These are phyloP conservation scores for Magallana angulata DNA, from an alignment of 1,140 invertebrate genomes.

Conservation along the genomic window DNA sequence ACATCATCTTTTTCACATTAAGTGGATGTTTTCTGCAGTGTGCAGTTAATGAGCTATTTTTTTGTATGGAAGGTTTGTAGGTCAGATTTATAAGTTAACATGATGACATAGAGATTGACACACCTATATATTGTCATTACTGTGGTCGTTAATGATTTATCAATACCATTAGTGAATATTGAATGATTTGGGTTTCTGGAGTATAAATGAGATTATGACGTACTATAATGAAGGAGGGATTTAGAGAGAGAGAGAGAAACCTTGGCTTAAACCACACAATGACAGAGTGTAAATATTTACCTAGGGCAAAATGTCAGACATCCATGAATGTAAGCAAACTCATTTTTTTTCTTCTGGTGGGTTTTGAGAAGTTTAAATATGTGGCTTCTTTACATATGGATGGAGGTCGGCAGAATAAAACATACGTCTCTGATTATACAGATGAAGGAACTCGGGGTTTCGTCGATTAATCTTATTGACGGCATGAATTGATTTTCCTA, in stretches of 20 bases:
- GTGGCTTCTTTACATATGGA: neutral
- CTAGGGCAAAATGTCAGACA: neutral
- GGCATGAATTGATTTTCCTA: neutral
- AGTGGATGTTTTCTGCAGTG: too few relatives aligned
- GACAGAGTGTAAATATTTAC: conserved; percentile 22
- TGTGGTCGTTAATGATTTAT: too few relatives aligned
- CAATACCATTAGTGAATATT: too few relatives aligned
- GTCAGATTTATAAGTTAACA: neutral
- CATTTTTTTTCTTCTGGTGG: neutral
- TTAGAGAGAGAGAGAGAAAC: neutral
- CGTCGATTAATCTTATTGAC: neutral
- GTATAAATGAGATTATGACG: too few relatives aligned
- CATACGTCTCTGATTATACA: neutral
- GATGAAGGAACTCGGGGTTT: neutral
- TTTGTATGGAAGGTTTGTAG: conserved; percentile 28
- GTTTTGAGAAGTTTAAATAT: neutral
- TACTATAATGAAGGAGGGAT: too few relatives aligned
- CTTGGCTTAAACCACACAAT: neutral
- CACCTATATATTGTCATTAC: neutral
- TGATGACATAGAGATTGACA: neutral
- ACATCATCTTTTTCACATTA: too few relatives aligned
- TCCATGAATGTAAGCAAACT: neutral
- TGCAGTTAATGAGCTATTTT: too few relatives aligned
- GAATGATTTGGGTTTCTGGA: too few relatives aligned
- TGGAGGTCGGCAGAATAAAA: neutral